Base-by-base conservation (phyloP, 2,797 vertebrate species). In the Pterois miles region DNA sequence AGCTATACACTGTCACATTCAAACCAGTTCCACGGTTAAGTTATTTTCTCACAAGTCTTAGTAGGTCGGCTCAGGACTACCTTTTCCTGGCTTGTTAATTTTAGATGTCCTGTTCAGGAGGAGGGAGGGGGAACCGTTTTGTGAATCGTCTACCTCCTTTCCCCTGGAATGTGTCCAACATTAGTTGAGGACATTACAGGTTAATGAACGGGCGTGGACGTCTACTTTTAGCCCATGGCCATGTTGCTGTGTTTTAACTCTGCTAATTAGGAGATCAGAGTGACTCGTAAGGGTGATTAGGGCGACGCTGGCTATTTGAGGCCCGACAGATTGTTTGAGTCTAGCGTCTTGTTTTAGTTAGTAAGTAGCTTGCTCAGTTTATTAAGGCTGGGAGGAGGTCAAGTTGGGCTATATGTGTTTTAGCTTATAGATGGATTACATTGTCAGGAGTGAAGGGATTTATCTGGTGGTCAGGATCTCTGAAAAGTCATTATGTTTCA, bases 251-350 rank as follows among this genome's bases (percentile, higher is more conserved):
- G 76, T 69, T 78, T 78, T 76, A 80, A 27, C 72, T n/a, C 6
- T 3, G 23, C 43, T 88, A 72, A 85, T 84, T 34, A 64, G 72
- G 22, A 63, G 71, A 62, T 76, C n/a, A 64, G 20, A 63, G 64
- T 4, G n/a, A 16, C 69, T 10, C 6, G 50, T 27, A 25, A 48
- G 83, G 86, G 69, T 80, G 89, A 88, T 89, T 78, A 88, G 68
- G 71, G 46, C 5, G 22, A 58, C 33, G 58, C 27, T 56, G 53
- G 64, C 46, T 88, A 74, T 85, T 86, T 78, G n/a, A 64, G 79
- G 65, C 6, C 48, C 31, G 67, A 71, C 63, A 40, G 69, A 53
- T 78, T 73, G 60, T 68, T 36, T 8, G 3, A 36, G 62, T 60
- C 72, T n/a, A 2, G 67, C 18, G 11, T 65, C 71, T 64, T 12